A percentile compares a stretch with the other conserved stretches of the same genome.
These are phyloP conservation scores for Samia ricini DNA, from an alignment of 1,140 invertebrate species.

Conservation along the genomic window DNA sequence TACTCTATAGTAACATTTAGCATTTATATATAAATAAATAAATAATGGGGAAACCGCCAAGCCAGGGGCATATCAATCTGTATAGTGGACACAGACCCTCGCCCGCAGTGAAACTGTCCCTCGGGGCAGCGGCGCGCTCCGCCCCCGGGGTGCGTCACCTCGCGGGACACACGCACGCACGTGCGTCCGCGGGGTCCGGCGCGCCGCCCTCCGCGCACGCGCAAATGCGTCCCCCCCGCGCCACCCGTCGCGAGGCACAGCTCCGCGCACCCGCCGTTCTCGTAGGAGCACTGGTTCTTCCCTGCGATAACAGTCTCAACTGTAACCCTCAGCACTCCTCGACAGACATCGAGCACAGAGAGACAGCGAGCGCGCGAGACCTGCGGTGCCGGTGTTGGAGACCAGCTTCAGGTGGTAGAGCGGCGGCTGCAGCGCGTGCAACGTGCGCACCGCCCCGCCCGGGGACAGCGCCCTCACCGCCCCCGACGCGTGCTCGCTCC, in stretches of 20 bases:
- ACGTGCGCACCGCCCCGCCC: slow-evolving; percentile 56
- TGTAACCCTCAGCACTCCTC: background rate
- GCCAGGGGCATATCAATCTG: too few relatives aligned
- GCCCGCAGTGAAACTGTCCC: slow-evolving; percentile 44
- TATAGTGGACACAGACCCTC: slow-evolving; percentile 35
- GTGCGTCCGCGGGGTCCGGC: slow-evolving; percentile 8
- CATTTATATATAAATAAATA: too few relatives aligned
- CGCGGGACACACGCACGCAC: slow-evolving; percentile 5
- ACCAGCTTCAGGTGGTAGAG: slow-evolving; percentile 82
- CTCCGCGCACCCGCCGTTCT: slow-evolving; percentile 71
- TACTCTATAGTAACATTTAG: too few relatives aligned
- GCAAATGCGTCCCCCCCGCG: slow-evolving; percentile 76
- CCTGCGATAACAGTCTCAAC: slow-evolving; percentile 34
- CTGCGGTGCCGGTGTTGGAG: slow-evolving; percentile 69
- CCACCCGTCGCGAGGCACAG: slow-evolving; percentile 78
- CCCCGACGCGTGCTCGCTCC: slow-evolving; percentile 84
- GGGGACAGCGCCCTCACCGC: slow-evolving; percentile 73
- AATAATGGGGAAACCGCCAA: too few relatives aligned
- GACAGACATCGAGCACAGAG: background rate
- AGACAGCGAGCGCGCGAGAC: slow-evolving; percentile 34
- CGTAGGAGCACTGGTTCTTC: slow-evolving; percentile 81
- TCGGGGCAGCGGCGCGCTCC: slow-evolving; percentile 20
- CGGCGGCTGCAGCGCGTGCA: slow-evolving; percentile 77
- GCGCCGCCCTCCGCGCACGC: slow-evolving; percentile 72
- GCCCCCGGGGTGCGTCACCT: slow-evolving; percentile 18